Evolutionary conservation across 2,888 invertebrate species (phyloP).

Genomic region (Sepiola atlantica): DNA sequence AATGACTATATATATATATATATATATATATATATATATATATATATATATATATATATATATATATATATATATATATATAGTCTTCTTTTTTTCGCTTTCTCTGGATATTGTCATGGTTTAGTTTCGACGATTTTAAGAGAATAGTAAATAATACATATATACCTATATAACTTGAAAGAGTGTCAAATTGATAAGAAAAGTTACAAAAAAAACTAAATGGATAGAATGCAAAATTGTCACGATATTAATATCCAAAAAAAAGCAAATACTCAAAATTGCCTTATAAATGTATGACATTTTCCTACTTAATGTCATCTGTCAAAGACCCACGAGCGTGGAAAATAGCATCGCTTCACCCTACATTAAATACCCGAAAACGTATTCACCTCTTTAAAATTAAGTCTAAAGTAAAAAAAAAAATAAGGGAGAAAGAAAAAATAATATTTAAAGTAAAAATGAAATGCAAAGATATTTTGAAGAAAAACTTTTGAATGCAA

Average conservation of each 20-base stretch:
- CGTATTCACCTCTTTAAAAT: neutral
- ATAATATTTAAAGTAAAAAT: too few relatives aligned
- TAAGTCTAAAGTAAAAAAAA: neutral
- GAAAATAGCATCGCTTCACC: neutral
- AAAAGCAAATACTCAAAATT: neutral
- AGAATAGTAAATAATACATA: too few relatives aligned
- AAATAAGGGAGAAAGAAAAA: neutral
- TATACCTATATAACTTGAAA: too few relatives aligned
- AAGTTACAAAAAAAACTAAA: neutral
- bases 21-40: neutral
- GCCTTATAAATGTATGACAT: neutral
- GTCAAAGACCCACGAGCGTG: neutral
- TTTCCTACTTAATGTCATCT: neutral
- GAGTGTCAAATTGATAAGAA: neutral
- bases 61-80: too few relatives aligned
- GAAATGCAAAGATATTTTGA: neutral
- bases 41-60: neutral
- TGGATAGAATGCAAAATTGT: neutral
- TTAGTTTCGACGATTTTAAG: too few relatives aligned
- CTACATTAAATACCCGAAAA: conserved; percentile 1
- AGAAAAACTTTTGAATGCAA: neutral
- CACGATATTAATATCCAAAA: neutral
- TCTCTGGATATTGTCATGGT: too few relatives aligned
- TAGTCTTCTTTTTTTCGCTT: too few relatives aligned
- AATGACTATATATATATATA: too few relatives aligned